Evolutionary conservation across 2,113 vertebrate species (phyloP).

Genomic region (Neofelis nebulosa): DNA sequence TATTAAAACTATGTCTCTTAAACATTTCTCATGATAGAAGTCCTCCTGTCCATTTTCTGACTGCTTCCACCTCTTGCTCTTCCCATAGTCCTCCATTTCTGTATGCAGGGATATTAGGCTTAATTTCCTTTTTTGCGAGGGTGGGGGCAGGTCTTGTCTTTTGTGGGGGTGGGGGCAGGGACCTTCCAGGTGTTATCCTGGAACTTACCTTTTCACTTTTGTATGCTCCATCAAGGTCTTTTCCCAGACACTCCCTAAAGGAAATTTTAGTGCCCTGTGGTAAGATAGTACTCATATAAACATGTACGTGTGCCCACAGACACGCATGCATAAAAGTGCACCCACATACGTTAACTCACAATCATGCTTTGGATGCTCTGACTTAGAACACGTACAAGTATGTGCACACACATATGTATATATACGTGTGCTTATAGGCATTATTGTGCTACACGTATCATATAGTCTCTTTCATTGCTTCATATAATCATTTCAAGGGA

Average conservation of each 20-base stretch:
- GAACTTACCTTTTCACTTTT: conserved; percentile 3
- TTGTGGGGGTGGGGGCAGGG: fast-evolving
- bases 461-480: not conserved
- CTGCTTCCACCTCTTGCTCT: not conserved
- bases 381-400: too few species aligned
- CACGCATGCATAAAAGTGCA: not conserved
- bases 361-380: not conserved
- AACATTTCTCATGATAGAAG: not conserved
- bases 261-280: not conserved
- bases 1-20: not conserved
- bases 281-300: not conserved
- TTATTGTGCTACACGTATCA: not conserved
- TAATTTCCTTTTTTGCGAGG: not conserved
- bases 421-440: not conserved
- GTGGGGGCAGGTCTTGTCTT: not conserved
- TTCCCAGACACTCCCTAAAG: not conserved
- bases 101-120: not conserved
- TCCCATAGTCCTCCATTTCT: not conserved
- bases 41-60: not conserved
- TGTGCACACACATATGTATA: not conserved
- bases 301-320: not conserved
- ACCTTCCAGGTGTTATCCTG: not conserved
- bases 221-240: not conserved
- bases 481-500: not conserved
- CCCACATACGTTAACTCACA: not conserved